Evolutionary conservation across 2,113 vertebrate species (phyloP).

Genomic region (Clarias batrachus): DNA sequence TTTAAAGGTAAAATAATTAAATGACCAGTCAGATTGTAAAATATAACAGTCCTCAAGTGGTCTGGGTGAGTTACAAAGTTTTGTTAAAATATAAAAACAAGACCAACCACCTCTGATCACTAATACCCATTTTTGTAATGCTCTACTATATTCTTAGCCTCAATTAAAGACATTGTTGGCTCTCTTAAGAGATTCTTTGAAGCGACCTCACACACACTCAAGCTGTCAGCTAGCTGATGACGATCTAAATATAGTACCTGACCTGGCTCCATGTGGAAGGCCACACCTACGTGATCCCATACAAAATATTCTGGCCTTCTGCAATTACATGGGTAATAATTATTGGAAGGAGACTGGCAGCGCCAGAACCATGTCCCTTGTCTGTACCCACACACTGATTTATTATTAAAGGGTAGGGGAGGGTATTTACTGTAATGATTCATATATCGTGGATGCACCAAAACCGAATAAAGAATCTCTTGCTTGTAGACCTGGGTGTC

Average conservation of each 20-base stretch:
- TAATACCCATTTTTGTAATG: background rate
- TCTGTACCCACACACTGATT: constrained; percentile 6
- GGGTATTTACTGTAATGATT: background rate
- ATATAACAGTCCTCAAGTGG: background rate
- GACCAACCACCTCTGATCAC: background rate
- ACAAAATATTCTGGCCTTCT: constrained; percentile 1
- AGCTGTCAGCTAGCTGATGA: background rate
- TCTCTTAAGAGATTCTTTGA: background rate
- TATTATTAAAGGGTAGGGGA: background rate
- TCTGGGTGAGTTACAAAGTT: background rate
- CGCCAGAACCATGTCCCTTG: background rate
- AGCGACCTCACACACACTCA: constrained; percentile 17
- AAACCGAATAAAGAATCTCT: constrained; percentile 23
- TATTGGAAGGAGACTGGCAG: constrained; percentile 40
- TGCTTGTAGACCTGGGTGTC: constrained; percentile 6
- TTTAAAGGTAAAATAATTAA: background rate
- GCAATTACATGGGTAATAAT: too few relatives aligned
- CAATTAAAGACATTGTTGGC: background rate
- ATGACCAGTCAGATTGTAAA: background rate
- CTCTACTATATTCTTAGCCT: background rate
- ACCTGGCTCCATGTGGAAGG: constrained; percentile 32
- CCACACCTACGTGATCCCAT: constrained; percentile 45
- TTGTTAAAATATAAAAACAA: background rate
- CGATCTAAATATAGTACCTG: background rate
- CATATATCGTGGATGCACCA: constrained; percentile 39